Percentiles rank a stretch among this genome's conserved stretches.
Evolutionary conservation across 37 sponge, comb jelly and placozoan species (phyloP).

Genomic region (Amphimedon queenslandica): DNA sequence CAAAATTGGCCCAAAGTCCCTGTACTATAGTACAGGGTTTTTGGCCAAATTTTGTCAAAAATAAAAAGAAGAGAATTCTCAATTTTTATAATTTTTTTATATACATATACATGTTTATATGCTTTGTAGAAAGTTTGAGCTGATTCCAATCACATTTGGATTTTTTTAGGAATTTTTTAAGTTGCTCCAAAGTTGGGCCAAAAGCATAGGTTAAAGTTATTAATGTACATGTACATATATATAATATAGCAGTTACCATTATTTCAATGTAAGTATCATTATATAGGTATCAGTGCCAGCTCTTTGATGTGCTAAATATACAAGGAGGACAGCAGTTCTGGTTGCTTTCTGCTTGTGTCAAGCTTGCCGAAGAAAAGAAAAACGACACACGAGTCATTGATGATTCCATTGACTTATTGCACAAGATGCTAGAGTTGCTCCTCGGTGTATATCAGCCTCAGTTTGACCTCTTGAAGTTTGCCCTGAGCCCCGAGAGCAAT

Average conservation of each 20-base stretch:
- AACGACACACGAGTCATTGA: background rate
- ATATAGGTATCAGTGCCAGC: conserved; percentile 35
- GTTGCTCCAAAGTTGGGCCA: too few species aligned
- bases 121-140: too few species aligned
- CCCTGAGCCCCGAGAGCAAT: conserved; percentile 6
- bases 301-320: conserved; percentile 42
- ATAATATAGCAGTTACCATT: background rate
- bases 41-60: too few species aligned
- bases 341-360: conserved; percentile 21
- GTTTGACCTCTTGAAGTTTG: conserved; percentile 38
- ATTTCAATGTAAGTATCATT: conserved; percentile 10
- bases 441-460: conserved; percentile 15
- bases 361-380: background rate
- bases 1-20: too few species aligned
- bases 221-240: background rate
- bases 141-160: too few species aligned
- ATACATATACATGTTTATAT: too few species aligned
- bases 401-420: conserved; percentile 10
- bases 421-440: conserved; percentile 6
- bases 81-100: too few species aligned
- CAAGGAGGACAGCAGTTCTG: background rate
- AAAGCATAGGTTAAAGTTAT: background rate
- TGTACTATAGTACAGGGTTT: too few species aligned
- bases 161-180: too few species aligned
- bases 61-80: too few species aligned